A percentile compares a stretch with the other conserved stretches of the same genome.
Evolutionary conservation across 2,888 invertebrate species (phyloP).

Genomic region (Stenurella melanura): DNA sequence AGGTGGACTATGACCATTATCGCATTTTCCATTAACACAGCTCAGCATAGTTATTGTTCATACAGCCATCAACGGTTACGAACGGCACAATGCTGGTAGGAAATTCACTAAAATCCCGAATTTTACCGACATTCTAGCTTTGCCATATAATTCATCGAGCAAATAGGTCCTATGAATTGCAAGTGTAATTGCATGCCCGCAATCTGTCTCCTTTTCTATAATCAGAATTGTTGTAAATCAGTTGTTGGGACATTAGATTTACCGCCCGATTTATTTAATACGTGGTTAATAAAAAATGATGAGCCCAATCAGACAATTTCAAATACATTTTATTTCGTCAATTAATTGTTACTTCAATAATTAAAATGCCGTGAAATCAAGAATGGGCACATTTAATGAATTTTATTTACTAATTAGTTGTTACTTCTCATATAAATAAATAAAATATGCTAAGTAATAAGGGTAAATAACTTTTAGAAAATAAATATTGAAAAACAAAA

Average conservation of each 20-base stretch:
- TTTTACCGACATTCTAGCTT: constrained; percentile 24
- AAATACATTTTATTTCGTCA: no score
- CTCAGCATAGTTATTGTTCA: constrained; percentile 35
- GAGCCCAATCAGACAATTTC: no score
- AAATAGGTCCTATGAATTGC: constrained; percentile 31
- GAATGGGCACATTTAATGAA: no score
- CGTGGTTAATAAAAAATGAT: constrained; percentile 20
- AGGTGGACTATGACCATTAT: constrained; percentile 21
- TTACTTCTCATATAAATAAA: no score
- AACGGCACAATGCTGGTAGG: constrained; percentile 25
- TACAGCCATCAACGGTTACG: constrained; percentile 16
- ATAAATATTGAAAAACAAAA: no score
- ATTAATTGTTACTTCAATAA: no score
- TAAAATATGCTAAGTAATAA: no score
- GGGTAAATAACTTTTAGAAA: no score
- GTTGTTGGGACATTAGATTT: constrained; percentile 51
- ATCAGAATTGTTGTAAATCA: constrained; percentile 24
- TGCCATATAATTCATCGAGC: constrained; percentile 25
- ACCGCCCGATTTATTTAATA: no score
- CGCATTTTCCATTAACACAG: constrained; percentile 33
- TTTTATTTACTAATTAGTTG: no score
- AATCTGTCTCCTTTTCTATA: constrained; percentile 24
- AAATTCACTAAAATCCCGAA: constrained; percentile 36
- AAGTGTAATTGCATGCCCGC: constrained; percentile 30
- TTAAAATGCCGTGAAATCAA: no score